Evolutionary conservation across 2,797 vertebrate species (phyloP).

Genomic region (Anguilla anguilla): DNA sequence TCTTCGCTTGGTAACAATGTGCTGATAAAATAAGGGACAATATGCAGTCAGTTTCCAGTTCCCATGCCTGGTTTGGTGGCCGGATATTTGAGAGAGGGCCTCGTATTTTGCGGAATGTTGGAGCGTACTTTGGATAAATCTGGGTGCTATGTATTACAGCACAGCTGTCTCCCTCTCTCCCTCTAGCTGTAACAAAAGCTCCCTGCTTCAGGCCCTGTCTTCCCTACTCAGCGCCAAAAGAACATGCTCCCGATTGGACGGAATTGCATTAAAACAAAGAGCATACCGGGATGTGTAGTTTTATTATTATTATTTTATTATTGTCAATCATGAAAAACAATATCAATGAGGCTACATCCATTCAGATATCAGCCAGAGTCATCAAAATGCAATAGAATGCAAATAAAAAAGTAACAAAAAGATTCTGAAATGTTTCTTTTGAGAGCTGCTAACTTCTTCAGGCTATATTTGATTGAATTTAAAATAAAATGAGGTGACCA

Average conservation of each 20-base stretch:
- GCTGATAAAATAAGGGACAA: constrained; percentile 55
- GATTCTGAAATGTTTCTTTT: background rate
- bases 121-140: constrained; percentile 45
- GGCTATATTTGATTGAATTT: background rate
- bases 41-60: constrained; percentile 65
- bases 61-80: constrained; percentile 65
- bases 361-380: background rate
- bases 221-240: constrained; percentile 73
- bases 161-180: constrained; percentile 63
- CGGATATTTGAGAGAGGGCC: constrained; percentile 51
- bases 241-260: constrained; percentile 62
- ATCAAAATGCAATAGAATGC: background rate
- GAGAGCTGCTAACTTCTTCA: background rate
- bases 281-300: constrained; percentile 79
- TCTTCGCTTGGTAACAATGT: constrained; percentile 62
- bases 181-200: constrained; percentile 71
- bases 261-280: constrained; percentile 49
- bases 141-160: constrained; percentile 56
- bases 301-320: constrained; percentile 17
- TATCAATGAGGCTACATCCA: background rate
- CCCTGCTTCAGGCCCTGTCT: constrained; percentile 61
- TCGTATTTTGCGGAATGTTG: constrained; percentile 48
- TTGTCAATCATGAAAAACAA: background rate
- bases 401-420: too few species aligned
- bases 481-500: too few species aligned